Conservation (phyloP, 2,113 vertebrate species). For the Bubo scandiacus region DNA sequence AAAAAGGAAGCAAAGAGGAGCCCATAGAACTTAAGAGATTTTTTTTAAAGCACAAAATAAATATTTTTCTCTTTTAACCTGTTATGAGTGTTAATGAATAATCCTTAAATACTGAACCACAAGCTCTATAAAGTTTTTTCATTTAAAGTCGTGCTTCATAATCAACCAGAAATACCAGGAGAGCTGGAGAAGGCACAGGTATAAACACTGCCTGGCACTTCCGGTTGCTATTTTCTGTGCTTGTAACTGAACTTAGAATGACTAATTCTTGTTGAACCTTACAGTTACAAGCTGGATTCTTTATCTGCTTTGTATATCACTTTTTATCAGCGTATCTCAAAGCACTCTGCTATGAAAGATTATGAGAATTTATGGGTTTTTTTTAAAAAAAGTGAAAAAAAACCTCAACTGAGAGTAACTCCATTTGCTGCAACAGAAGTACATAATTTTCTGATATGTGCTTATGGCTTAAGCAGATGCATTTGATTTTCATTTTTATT, state of each 20-base stretch:
- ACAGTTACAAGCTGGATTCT: neutral
- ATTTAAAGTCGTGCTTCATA: neutral
- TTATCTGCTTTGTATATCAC: neutral
- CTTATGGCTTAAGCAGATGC: neutral
- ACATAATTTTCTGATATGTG: neutral
- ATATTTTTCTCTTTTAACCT: neutral
- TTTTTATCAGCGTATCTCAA: neutral
- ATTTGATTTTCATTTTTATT: neutral
- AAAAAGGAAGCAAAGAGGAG: neutral
- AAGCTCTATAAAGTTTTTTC: neutral
- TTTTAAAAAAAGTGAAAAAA: neutral
- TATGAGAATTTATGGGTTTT: neutral
- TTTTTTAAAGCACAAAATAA: neutral
- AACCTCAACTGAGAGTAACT: neutral
- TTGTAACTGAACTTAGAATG: neutral
- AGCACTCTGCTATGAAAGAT: neutral
- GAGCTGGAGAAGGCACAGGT: neutral
- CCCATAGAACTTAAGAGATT: neutral
- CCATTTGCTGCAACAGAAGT: neutral
- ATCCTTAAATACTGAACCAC: neutral
- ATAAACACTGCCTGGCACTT: neutral
- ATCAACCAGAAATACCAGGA: neutral
- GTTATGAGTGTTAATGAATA: neutral
- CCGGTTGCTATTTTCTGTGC: neutral
- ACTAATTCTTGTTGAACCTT: neutral